These are phyloP conservation scores for Amblyornis subalaris DNA, from an alignment of 2,113 vertebrate species.

Conservation along the genomic window DNA sequence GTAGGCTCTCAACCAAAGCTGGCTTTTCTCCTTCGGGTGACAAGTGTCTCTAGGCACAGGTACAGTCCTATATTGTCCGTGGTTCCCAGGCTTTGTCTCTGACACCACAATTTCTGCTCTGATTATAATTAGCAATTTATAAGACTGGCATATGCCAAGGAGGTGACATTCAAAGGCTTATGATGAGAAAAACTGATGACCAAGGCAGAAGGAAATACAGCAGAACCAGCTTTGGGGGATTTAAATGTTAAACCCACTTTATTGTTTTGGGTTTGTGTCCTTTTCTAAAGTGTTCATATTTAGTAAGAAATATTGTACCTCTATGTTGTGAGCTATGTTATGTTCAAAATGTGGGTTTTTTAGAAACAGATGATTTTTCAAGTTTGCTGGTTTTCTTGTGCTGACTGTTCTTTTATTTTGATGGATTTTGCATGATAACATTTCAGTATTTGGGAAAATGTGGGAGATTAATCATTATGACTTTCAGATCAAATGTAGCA, in stretches of 20 bases:
- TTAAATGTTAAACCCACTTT: conserved; percentile 9
- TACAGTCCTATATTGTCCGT: neutral
- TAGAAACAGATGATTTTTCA: neutral
- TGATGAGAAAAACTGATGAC: neutral
- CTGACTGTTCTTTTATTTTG: neutral
- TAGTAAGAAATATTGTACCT: neutral
- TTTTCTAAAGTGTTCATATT: neutral
- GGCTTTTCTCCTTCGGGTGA: neutral
- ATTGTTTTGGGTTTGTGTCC: neutral
- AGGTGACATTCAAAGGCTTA: neutral
- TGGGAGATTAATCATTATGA: neutral
- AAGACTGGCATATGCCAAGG: neutral
- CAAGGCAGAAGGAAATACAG: neutral
- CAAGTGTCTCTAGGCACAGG: neutral
- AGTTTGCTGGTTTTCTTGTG: neutral
- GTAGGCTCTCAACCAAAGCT: fast-evolving
- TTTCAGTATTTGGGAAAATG: neutral
- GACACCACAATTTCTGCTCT: neutral
- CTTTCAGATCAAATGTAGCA: neutral
- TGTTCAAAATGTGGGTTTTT: neutral
- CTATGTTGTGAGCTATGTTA: neutral
- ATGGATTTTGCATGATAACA: conserved; percentile 11
- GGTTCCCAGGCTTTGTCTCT: neutral
- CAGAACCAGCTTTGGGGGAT: conserved; percentile 9
- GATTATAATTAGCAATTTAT: neutral